Conservation (phyloP, 2,888 invertebrate species). For the Heliconius aoede region DNA sequence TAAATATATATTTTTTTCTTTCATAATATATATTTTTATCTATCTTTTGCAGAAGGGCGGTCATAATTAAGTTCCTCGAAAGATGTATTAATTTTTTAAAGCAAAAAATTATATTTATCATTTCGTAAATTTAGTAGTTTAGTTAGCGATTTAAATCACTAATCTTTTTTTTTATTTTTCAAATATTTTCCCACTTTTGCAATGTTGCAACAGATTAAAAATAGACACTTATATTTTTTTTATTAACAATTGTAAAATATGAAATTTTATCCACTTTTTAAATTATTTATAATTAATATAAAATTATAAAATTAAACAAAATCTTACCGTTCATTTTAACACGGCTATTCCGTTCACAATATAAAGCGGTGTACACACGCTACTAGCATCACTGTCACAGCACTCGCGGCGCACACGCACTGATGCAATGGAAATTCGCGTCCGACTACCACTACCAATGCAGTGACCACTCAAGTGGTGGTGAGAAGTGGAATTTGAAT, state of each 20-base stretch:
- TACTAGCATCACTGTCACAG: slow-evolving; percentile 75
- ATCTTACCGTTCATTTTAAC: slow-evolving; percentile 74
- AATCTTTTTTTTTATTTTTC: background rate
- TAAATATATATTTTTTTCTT: too few relatives aligned
- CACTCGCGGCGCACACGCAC: slow-evolving; percentile 54
- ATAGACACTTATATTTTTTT: background rate
- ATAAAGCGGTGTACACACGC: slow-evolving; percentile 59
- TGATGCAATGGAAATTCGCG: slow-evolving; percentile 41
- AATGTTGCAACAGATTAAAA: background rate
- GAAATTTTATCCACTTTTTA: background rate
- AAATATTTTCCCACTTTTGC: background rate
- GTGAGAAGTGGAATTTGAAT: slow-evolving; percentile 35
- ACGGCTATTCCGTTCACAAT: slow-evolving; percentile 65
- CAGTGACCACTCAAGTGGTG: slow-evolving; percentile 34
- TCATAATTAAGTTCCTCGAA: too few relatives aligned
- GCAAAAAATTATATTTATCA: too few relatives aligned
- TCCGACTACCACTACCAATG: slow-evolving; percentile 31
- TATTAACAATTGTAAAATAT: background rate
- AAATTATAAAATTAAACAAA: slow-evolving; percentile 42
- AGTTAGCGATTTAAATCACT: too few relatives aligned
- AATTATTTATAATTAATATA: background rate
- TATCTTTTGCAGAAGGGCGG: too few relatives aligned
- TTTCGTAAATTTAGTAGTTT: too few relatives aligned
- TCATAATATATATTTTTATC: too few relatives aligned
- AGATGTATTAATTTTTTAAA: too few relatives aligned